Base-by-base conservation (phyloP, 2,113 vertebrate species). In the Empidonax traillii region DNA sequence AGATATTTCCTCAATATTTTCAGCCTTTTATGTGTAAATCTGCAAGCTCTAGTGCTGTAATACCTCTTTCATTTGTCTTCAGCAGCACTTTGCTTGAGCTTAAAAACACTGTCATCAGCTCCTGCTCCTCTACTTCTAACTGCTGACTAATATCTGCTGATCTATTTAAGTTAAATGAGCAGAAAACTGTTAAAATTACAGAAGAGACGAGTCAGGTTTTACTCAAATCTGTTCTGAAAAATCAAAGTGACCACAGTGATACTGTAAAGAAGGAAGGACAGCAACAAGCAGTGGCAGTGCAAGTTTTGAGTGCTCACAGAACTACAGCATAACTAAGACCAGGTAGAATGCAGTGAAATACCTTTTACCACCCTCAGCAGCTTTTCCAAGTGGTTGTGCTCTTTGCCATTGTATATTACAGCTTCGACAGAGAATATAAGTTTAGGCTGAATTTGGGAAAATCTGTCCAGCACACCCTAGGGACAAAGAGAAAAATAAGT, bases 361-460 rank as follows among this genome's bases (percentile, higher is more conserved):
- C 99, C 99, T 98, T 99, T 99, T 25, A 99, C 98, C 17, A 99
- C 99, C 43, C 94, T 99, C 76, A 94, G 98, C 62, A 99, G 98
- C 94, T 99, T 99, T 47, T 99, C 99, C 98, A 99, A 90, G 97
- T 99, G 99, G 89, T 98, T 97, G 5, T 99, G 99, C 15, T 98
- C 97, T 95, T 99, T 99, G 93, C 99, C 98, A 7, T 99, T 99
- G 97, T 99, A 99, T 62, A 99, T 89, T 28, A 99, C 99, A 3
- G 99, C 99, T 61, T 99, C 98, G 3, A 99, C 99, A 0, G 99
- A 99, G 96, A 99, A 99, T 94, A 99, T 98, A 49, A 99, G 95
- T 85, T 99, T 99, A 8, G 99, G 99, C 95, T 99, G 99, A 87
- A 99, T 99, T 89, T 99, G 99, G 62, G 99, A 99, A 92, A 99